phyloP scores from a whole-genome alignment of 2,888 invertebrate species.

The Tachina fera region DNA sequence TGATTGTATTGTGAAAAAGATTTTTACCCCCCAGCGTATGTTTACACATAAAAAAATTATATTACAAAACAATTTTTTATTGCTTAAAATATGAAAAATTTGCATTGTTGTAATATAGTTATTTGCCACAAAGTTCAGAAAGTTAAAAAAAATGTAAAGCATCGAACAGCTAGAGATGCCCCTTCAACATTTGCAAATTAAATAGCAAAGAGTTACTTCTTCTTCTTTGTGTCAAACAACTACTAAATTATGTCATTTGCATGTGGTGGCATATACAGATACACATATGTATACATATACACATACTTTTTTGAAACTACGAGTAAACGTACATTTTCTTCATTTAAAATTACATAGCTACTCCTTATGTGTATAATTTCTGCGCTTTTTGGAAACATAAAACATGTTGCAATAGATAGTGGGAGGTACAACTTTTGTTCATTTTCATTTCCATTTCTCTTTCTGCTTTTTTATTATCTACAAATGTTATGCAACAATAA shows the following conservation, averaged over 20 bases:
- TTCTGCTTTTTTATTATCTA: constrained; percentile 20
- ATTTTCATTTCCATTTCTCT: neutral
- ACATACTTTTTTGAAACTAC: neutral
- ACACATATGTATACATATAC: neutral
- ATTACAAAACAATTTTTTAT: no score
- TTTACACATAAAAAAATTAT: no score
- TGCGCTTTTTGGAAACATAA: neutral
- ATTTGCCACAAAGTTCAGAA: no score
- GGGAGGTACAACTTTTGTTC: constrained; percentile 13
- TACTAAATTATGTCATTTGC: constrained; percentile 35
- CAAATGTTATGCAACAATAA: constrained; percentile 51
- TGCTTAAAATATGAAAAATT: no score
- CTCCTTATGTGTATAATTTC: neutral
- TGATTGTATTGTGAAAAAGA: no score
- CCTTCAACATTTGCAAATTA: no score
- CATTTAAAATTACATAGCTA: neutral
- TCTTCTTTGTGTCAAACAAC: neutral
- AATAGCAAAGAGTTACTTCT: neutral
- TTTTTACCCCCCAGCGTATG: no score
- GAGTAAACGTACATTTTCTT: constrained; percentile 9
- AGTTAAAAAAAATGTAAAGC: no score
- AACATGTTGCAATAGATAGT: constrained; percentile 38
- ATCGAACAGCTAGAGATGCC: no score
- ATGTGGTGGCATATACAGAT: constrained; percentile 22
- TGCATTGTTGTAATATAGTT: no score